These are phyloP conservation scores for Omphaloscelis lunosa DNA, from an alignment of 2,888 invertebrate genomes.

Conservation along the genomic window DNA sequence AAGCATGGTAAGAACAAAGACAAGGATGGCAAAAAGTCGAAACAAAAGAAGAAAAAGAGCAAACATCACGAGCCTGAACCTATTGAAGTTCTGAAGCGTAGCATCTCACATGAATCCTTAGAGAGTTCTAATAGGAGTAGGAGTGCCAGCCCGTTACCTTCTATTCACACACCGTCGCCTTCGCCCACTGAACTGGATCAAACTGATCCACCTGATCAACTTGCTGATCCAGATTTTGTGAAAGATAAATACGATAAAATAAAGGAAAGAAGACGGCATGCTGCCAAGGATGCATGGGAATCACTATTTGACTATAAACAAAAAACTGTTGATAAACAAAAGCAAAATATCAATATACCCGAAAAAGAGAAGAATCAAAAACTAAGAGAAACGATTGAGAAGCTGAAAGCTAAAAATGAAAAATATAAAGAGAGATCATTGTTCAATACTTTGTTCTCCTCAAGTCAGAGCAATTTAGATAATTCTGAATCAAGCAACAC, in stretches of 20 bases:
- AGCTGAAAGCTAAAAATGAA: slow-evolving; percentile 92
- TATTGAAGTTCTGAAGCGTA: slow-evolving; percentile 72
- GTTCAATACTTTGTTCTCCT: slow-evolving; percentile 80
- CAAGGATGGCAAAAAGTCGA: slow-evolving; percentile 87
- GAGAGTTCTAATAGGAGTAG: slow-evolving; percentile 86
- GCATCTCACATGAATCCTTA: slow-evolving; percentile 79
- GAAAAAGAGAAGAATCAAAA: slow-evolving; percentile 89
- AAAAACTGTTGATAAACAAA: slow-evolving; percentile 83
- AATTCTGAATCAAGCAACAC: slow-evolving; percentile 74
- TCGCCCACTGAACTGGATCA: slow-evolving; percentile 80
- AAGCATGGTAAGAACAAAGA: slow-evolving; percentile 84
- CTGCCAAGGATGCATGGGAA: slow-evolving; percentile 87
- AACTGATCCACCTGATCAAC: slow-evolving; percentile 72
- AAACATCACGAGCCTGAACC: slow-evolving; percentile 79
- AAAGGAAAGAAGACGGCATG: slow-evolving; percentile 91
- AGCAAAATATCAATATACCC: slow-evolving; percentile 79
- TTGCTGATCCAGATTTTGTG: slow-evolving; percentile 82
- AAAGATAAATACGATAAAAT: slow-evolving; percentile 92
- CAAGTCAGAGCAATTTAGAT: slow-evolving; percentile 74
- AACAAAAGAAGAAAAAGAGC: slow-evolving; percentile 87
- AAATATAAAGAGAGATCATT: slow-evolving; percentile 85
- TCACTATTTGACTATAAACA: slow-evolving; percentile 87
- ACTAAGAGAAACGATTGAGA: slow-evolving; percentile 91
- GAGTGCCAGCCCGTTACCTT: slow-evolving; percentile 87
- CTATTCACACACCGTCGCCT: slow-evolving; percentile 85